Conservation (phyloP, 2,113 vertebrate genomes). For the Plectropomus leopardus region DNA sequence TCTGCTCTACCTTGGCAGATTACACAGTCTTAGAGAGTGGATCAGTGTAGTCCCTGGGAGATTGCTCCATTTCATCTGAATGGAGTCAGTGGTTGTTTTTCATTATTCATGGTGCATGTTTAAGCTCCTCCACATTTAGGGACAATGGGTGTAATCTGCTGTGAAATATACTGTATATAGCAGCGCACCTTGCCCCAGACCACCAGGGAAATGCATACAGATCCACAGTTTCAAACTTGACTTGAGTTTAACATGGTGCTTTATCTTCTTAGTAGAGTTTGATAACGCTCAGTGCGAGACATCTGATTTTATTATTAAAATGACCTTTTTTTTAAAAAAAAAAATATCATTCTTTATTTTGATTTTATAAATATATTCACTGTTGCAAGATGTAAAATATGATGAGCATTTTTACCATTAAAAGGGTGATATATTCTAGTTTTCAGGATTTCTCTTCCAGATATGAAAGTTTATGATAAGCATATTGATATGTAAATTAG, state of each 20-base stretch:
- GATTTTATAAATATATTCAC: slow-evolving; percentile 14
- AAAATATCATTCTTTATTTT: slow-evolving; percentile 37
- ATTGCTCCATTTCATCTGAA: slow-evolving; percentile 75
- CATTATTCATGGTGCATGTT: slow-evolving; percentile 81
- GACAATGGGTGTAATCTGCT: slow-evolving; percentile 77
- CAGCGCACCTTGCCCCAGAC: slow-evolving; percentile 49
- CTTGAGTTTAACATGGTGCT: slow-evolving; percentile 19
- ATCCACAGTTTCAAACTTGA: slow-evolving; percentile 29
- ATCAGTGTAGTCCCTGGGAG: slow-evolving; percentile 72
- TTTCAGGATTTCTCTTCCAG: slow-evolving; percentile 10
- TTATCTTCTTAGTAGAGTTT: slow-evolving; percentile 20
- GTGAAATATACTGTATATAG: slow-evolving; percentile 69
- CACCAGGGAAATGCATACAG: slow-evolving; percentile 41
- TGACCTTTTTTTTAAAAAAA: not conserved
- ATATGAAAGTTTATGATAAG: not conserved
- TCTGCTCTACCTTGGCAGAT: slow-evolving; percentile 72
- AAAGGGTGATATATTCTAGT: not conserved
- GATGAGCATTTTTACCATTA: slow-evolving; percentile 1
- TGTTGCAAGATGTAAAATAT: not conserved
- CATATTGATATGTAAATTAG: not conserved
- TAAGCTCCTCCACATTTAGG: slow-evolving; percentile 70
- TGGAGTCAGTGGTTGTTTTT: slow-evolving; percentile 74
- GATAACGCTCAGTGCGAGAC: not conserved
- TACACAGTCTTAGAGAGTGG: slow-evolving; percentile 73
- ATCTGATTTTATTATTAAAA: slow-evolving; percentile 20